These are phyloP conservation scores for Zygaena filipendulae DNA, from an alignment of 2,888 invertebrate genomes.

Conservation along the genomic window DNA sequence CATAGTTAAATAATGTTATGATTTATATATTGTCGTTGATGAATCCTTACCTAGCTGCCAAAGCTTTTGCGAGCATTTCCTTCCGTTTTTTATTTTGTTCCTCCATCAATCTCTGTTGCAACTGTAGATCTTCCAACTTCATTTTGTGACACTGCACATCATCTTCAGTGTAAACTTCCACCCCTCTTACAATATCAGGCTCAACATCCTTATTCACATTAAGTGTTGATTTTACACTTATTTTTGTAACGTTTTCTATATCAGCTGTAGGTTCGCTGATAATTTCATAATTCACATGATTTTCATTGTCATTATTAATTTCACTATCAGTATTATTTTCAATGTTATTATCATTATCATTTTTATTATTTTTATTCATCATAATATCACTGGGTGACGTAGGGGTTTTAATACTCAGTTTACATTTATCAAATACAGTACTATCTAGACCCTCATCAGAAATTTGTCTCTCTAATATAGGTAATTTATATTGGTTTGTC, in stretches of 20 bases:
- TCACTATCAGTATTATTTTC: conserved; percentile 8
- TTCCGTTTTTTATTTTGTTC: conserved; percentile 83
- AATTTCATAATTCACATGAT: conserved; percentile 16
- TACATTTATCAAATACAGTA: conserved; percentile 47
- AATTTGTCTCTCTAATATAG: conserved; percentile 26
- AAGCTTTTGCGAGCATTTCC: conserved; percentile 76
- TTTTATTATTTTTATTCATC: conserved; percentile 14
- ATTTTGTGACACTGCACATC: conserved; percentile 50
- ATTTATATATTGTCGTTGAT: too few species aligned
- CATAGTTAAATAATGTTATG: too few species aligned
- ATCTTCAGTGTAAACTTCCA: conserved; percentile 44
- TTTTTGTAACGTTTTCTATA: conserved; percentile 24
- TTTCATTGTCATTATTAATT: conserved; percentile 28
- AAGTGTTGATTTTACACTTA: too few species aligned
- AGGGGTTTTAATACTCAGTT: conserved; percentile 40
- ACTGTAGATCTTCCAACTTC: conserved; percentile 74
- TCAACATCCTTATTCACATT: too few species aligned
- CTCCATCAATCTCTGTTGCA: conserved; percentile 78
- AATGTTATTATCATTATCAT: conserved; percentile 19
- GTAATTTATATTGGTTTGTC: conserved; percentile 26
- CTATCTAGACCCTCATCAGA: conserved; percentile 42
- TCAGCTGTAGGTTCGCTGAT: conserved; percentile 15
- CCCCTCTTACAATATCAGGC: conserved; percentile 41
- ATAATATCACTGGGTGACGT: conserved; percentile 19
- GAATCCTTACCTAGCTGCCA: conserved; percentile 78